phyloP scores from a whole-genome alignment of 2,888 invertebrate genomes.

The Drosophila koepferae region DNA sequence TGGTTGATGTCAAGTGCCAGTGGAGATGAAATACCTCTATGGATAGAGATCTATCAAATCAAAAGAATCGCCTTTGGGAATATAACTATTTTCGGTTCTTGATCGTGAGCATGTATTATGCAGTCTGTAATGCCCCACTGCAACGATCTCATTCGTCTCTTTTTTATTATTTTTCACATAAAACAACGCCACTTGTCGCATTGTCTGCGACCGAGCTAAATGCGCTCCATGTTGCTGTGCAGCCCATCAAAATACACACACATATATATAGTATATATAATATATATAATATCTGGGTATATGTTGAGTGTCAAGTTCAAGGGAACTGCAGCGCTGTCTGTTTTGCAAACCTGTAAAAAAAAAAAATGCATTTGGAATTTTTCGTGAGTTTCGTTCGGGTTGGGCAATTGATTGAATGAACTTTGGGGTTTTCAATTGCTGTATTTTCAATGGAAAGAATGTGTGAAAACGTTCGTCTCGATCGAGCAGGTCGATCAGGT shows the following conservation, averaged over 20 bases:
- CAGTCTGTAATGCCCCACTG: not conserved
- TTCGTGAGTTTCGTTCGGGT: slow-evolving; percentile 16
- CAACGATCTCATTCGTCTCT: not conserved
- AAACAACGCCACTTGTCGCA: slow-evolving; percentile 39
- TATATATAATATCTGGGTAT: slow-evolving; percentile 33
- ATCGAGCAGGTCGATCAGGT: slow-evolving; percentile 6
- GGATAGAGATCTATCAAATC: not conserved
- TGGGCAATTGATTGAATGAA: slow-evolving; percentile 74
- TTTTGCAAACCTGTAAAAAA: slow-evolving; percentile 54
- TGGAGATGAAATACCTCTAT: not conserved
- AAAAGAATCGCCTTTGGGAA: not conserved
- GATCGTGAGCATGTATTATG: not conserved
- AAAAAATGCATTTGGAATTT: slow-evolving; percentile 37
- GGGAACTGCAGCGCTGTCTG: slow-evolving; percentile 76
- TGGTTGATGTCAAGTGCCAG: not conserved
- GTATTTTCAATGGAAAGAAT: slow-evolving; percentile 67
- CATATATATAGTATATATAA: slow-evolving; percentile 24
- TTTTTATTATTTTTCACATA: slow-evolving; percentile 36
- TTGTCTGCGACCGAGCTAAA: slow-evolving; percentile 37
- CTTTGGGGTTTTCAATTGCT: slow-evolving; percentile 58
- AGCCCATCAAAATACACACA: not conserved
- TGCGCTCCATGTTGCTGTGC: slow-evolving; percentile 18
- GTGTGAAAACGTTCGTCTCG: slow-evolving; percentile 46
- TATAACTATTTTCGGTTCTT: not conserved
- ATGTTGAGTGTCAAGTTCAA: slow-evolving; percentile 82